Evolutionary conservation across 2,113 vertebrate genomes (phyloP).

Genomic region (Hippocampus abdominalis): DNA sequence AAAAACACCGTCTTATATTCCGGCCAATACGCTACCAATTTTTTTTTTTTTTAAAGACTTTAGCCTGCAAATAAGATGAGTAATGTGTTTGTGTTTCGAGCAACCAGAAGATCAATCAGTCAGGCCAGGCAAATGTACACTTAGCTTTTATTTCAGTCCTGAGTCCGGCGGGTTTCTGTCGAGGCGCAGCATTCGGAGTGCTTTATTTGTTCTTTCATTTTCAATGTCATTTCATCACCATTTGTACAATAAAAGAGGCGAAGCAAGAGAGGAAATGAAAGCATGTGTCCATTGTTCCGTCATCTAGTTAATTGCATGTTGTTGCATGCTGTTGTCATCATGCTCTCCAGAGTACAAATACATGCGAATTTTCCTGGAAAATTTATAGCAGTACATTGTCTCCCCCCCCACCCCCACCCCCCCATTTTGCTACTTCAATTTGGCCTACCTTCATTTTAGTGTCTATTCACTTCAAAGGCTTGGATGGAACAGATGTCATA

Average conservation of each 20-base stretch:
- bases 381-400: slow-evolving; percentile 49
- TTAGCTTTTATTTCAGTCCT: neutral
- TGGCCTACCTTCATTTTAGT: slow-evolving; percentile 65
- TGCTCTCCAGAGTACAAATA: slow-evolving; percentile 51
- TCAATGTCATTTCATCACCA: slow-evolving; percentile 5
- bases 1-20: too few relatives aligned
- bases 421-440: slow-evolving; percentile 63
- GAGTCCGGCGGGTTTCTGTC: neutral
- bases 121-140: neutral
- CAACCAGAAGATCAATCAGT: neutral
- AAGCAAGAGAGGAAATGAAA: slow-evolving; percentile 30
- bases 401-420: neutral
- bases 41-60: neutral
- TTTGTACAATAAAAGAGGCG: slow-evolving; percentile 10
- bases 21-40: too few relatives aligned
- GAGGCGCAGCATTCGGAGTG: neutral
- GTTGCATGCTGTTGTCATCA: slow-evolving; percentile 44
- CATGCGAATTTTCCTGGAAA: slow-evolving; percentile 59
- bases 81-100: neutral
- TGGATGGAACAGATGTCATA: slow-evolving; percentile 72
- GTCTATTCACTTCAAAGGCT: slow-evolving; percentile 71
- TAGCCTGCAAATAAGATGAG: neutral
- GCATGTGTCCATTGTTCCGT: slow-evolving; percentile 33
- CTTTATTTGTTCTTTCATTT: slow-evolving; percentile 25
- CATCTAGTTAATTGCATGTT: slow-evolving; percentile 42